Conservation (phyloP, 2,113 vertebrate species). For the Silurus glanis region DNA sequence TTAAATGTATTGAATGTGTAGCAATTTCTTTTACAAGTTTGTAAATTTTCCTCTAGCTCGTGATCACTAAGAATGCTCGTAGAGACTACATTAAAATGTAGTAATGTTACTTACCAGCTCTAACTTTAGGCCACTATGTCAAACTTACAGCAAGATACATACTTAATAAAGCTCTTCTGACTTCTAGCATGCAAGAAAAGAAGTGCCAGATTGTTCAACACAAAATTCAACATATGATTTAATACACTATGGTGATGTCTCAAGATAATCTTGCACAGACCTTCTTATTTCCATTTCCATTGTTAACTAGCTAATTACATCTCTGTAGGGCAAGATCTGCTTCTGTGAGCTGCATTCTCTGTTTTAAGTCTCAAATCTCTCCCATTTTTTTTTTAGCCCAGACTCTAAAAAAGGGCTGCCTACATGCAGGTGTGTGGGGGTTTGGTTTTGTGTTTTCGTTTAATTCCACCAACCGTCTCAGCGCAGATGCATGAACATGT, state of each 20-base stretch:
- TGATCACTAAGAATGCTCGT: not conserved
- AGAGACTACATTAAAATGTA: not conserved
- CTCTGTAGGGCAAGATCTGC: not conserved
- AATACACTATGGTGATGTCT: not conserved
- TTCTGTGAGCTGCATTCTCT: not conserved
- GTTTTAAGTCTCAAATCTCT: not conserved
- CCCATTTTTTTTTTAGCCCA: not conserved
- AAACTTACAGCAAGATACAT: not conserved
- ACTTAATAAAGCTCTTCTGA: not conserved
- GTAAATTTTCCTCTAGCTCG: not conserved
- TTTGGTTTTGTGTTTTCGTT: not conserved
- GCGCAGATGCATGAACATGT: not conserved
- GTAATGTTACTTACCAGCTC: not conserved
- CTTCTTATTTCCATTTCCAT: not conserved
- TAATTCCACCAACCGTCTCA: not conserved
- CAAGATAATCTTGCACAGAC: not conserved
- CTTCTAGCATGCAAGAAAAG: not conserved
- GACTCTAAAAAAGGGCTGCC: not conserved
- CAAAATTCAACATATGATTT: not conserved
- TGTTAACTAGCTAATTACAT: not conserved
- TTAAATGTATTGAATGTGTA: not conserved
- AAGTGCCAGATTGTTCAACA: not conserved
- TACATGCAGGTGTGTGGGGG: not conserved
- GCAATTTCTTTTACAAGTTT: not conserved
- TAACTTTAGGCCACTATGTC: not conserved